Evolutionary conservation across 2,113 vertebrate species (phyloP).

Genomic region (Nothobranchius kuhntae): DNA sequence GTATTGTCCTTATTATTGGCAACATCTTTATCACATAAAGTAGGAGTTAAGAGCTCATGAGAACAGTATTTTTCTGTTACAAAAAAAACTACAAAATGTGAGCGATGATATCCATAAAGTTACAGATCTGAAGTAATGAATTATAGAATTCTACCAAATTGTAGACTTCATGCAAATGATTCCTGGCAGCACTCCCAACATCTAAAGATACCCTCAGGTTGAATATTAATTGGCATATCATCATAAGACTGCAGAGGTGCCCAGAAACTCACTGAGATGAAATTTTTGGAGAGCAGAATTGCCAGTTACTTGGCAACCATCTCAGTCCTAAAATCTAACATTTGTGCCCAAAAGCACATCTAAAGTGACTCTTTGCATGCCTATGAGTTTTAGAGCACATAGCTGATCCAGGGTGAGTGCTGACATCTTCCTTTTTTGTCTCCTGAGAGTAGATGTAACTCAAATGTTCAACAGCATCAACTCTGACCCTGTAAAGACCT

Average conservation of each 20-base stretch:
- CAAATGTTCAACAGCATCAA: neutral
- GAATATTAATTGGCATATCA: conserved; percentile 17
- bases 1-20: neutral
- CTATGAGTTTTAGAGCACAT: conserved; percentile 13
- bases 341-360: conserved; percentile 22
- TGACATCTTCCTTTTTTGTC: conserved; percentile 18
- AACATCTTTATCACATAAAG: neutral
- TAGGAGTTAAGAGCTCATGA: neutral
- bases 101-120: neutral
- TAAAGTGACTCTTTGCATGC: conserved; percentile 19
- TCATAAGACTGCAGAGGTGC: neutral
- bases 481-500: too few relatives aligned
- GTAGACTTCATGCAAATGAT: conserved; percentile 1
- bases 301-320: conserved; percentile 33
- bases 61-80: conserved; percentile 3
- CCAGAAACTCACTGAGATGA: neutral
- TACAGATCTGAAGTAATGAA: conserved; percentile 3
- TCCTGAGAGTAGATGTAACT: conserved; percentile 10
- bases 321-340: conserved; percentile 2
- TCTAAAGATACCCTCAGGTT: conserved; percentile 24
- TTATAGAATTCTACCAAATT: neutral
- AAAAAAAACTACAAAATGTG: neutral
- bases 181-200: conserved; percentile 3
- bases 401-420: neutral
- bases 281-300: conserved; percentile 11